phyloP scores from a whole-genome alignment of 2,888 invertebrate species.

The Trachelus iudaicus region DNA sequence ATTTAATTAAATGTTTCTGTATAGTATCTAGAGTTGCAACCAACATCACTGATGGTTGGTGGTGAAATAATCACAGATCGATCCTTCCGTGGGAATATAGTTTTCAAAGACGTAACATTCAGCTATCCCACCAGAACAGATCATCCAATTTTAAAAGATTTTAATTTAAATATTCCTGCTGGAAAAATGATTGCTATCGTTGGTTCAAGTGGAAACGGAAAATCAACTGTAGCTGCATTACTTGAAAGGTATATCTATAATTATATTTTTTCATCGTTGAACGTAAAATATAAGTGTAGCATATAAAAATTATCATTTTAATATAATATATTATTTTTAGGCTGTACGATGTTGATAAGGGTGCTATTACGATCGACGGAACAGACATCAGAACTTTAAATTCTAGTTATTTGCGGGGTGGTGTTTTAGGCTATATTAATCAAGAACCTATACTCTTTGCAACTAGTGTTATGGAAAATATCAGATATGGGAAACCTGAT shows the following conservation, averaged over 20 bases:
- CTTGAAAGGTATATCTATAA: slow-evolving; percentile 77
- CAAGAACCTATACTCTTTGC: slow-evolving; percentile 96
- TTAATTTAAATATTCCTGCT: slow-evolving; percentile 83
- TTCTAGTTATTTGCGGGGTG: slow-evolving; percentile 86
- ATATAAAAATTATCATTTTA: neutral
- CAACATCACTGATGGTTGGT: slow-evolving; percentile 75
- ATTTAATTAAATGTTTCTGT: no score
- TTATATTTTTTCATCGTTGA: neutral
- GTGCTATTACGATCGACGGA: slow-evolving; percentile 81
- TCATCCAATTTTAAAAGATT: slow-evolving; percentile 82
- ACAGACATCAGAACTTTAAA: slow-evolving; percentile 77
- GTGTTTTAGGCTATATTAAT: slow-evolving; percentile 87
- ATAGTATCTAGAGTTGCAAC: slow-evolving; percentile 81
- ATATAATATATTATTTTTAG: slow-evolving; percentile 61
- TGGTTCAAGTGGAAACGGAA: slow-evolving; percentile 94
- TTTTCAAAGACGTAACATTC: slow-evolving; percentile 88
- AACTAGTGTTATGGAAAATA: slow-evolving; percentile 91
- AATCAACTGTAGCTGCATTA: slow-evolving; percentile 91
- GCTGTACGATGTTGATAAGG: slow-evolving; percentile 84
- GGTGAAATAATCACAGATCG: slow-evolving; percentile 77
- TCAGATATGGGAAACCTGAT: slow-evolving; percentile 84
- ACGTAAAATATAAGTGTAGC: no score
- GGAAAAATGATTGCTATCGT: slow-evolving; percentile 94
- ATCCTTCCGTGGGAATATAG: slow-evolving; percentile 81
- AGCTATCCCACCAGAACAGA: slow-evolving; percentile 87